Evolutionary conservation across 2,113 vertebrate species (phyloP).

Genomic region (Forbesichthys papilliferus): DNA sequence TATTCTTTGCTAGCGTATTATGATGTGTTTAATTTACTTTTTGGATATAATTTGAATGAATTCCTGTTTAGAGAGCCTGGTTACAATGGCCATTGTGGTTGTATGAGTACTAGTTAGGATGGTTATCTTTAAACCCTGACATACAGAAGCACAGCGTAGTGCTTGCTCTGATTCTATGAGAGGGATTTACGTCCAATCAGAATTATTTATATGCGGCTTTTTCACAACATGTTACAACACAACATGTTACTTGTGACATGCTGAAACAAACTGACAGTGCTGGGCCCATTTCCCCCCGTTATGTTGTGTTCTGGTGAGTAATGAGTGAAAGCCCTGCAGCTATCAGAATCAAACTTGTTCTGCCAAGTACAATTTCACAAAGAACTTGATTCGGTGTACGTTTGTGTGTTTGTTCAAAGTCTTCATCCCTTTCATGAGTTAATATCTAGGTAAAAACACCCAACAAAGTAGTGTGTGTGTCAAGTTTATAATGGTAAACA

Average conservation of each 20-base stretch:
- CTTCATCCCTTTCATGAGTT: conserved; percentile 20
- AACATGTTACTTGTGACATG: conserved; percentile 39
- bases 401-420: conserved; percentile 13
- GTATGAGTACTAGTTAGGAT: conserved; percentile 18
- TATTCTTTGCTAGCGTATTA: not conserved
- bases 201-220: conserved; percentile 49
- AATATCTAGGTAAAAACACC: too few species aligned
- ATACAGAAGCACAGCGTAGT: conserved; percentile 40
- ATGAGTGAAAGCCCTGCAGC: conserved; percentile 34
- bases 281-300: conserved; percentile 23
- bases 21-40: not conserved
- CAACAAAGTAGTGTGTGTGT: not conserved
- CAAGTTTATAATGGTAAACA: too few species aligned
- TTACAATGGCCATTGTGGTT: conserved; percentile 14
- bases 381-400: too few species aligned
- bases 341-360: not conserved
- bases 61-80: conserved; percentile 8
- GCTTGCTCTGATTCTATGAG: conserved; percentile 45
- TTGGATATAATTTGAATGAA: conserved; percentile 16
- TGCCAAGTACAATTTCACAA: too few species aligned
- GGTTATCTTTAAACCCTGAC: conserved; percentile 54
- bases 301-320: conserved; percentile 29
- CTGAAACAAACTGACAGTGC: conserved; percentile 40
- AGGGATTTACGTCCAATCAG: conserved; percentile 59
- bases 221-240: conserved; percentile 46